Evolutionary conservation across 2,797 vertebrate species (phyloP).

Genomic region (Pseudochaenichthys georgianus): DNA sequence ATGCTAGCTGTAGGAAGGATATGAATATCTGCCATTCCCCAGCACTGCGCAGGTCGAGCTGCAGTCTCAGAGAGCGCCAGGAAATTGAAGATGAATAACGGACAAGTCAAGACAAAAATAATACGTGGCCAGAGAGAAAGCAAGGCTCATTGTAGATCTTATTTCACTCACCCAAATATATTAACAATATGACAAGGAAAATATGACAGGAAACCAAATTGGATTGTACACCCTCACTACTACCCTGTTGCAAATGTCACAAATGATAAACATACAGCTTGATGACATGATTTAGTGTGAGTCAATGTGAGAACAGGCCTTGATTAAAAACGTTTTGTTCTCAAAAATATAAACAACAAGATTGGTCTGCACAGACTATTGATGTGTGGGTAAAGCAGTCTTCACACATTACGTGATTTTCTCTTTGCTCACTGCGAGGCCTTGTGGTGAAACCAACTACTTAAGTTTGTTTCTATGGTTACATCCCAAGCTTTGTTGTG

Average conservation of each 20-base stretch:
- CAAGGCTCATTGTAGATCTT: constrained; percentile 38
- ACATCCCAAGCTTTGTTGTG: too few species aligned
- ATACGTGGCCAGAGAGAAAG: constrained; percentile 44
- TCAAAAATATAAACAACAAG: constrained; percentile 22
- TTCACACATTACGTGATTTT: too few species aligned
- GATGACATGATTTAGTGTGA: neutral
- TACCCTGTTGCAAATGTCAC: neutral
- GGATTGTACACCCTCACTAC: neutral
- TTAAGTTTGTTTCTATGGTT: too few species aligned
- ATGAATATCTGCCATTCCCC: constrained; percentile 58
- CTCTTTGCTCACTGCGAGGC: too few species aligned
- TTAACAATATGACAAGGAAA: constrained; percentile 26
- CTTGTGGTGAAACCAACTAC: too few species aligned
- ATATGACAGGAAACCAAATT: neutral
- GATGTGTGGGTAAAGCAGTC: neutral
- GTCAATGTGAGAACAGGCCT: neutral
- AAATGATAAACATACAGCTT: neutral
- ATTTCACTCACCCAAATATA: constrained; percentile 53
- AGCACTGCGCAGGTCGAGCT: constrained; percentile 50
- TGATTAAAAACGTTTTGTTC: neutral
- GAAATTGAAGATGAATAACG: constrained; percentile 60
- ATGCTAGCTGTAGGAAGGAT: constrained; percentile 65
- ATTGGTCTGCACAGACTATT: neutral
- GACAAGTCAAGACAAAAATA: constrained; percentile 56
- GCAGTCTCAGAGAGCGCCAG: constrained; percentile 47